Conservation (phyloP, 2,888 invertebrate genomes). For the Spatulosminthurus flaviceps region DNA sequence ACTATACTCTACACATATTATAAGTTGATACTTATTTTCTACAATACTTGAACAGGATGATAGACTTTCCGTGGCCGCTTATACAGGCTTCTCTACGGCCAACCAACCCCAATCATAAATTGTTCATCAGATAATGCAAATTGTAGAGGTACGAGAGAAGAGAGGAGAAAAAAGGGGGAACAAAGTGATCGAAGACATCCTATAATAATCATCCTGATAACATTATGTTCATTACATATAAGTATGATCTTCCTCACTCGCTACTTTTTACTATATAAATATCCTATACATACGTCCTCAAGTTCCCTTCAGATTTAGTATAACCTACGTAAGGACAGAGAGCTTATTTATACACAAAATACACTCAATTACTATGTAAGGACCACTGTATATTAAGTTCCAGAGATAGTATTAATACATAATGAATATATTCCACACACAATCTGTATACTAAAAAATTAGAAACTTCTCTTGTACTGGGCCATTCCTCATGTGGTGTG, state of each 20-base stretch:
- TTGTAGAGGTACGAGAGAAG: slow-evolving; percentile 47
- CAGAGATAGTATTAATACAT: no score
- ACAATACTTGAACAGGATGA: neutral
- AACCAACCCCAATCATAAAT: slow-evolving; percentile 50
- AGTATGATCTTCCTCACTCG: slow-evolving; percentile 22
- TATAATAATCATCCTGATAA: slow-evolving; percentile 31
- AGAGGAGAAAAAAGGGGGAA: slow-evolving; percentile 41
- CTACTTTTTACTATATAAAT: neutral
- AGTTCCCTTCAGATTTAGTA: neutral
- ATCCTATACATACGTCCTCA: slow-evolving; percentile 7
- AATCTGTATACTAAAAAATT: no score
- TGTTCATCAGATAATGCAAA: slow-evolving; percentile 52
- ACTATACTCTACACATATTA: neutral
- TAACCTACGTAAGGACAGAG: no score
- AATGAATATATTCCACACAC: no score
- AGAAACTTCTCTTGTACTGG: no score
- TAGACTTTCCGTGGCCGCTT: slow-evolving; percentile 9
- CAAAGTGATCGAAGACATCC: slow-evolving; percentile 41
- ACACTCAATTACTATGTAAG: no score
- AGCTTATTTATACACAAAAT: no score
- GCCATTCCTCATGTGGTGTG: neutral
- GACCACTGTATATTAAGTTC: no score
- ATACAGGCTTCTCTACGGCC: slow-evolving; percentile 19
- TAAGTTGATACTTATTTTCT: neutral
- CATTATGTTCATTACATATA: slow-evolving; percentile 9